These are phyloP conservation scores for Cromileptes altivelis DNA, from an alignment of 2,113 vertebrate species.

Conservation along the genomic window DNA sequence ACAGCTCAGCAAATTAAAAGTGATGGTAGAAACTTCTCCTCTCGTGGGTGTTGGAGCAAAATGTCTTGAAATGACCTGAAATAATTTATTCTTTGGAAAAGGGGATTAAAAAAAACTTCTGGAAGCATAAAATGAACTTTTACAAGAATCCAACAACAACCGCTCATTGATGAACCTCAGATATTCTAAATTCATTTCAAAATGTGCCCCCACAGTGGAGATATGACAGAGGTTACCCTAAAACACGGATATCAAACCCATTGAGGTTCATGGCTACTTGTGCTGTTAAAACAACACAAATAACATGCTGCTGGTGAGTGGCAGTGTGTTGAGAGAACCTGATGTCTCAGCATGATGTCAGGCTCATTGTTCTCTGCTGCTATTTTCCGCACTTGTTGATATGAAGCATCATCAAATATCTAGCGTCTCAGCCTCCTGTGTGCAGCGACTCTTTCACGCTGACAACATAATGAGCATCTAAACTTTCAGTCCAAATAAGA, in stretches of 20 bases:
- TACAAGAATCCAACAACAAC: not conserved
- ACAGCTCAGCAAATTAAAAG: conserved; percentile 33
- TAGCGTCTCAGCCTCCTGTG: not conserved
- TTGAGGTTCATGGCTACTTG: not conserved
- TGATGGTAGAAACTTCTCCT: conserved; percentile 5
- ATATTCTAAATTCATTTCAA: not conserved
- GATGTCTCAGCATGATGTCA: conserved; percentile 22
- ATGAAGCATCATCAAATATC: conserved; percentile 38
- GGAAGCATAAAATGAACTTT: not conserved
- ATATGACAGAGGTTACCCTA: not conserved
- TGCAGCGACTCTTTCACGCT: conserved; percentile 38
- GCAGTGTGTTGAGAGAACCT: conserved; percentile 3
- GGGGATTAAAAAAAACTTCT: not conserved
- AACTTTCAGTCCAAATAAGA: conserved; percentile 63
- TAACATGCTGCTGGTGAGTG: not conserved
- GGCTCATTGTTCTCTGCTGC: conserved; percentile 28
- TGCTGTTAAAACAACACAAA: not conserved
- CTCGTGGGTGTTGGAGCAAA: conserved; percentile 27
- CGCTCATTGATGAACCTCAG: not conserved
- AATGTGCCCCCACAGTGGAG: not conserved
- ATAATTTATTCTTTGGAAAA: not conserved
- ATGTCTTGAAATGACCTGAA: not conserved
- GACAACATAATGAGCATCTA: conserved; percentile 68
- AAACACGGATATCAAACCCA: not conserved
- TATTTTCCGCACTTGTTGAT: conserved; percentile 53